Base-by-base conservation (phyloP, 2,797 vertebrate genomes). In the Microcaecilia unicolor region DNA sequence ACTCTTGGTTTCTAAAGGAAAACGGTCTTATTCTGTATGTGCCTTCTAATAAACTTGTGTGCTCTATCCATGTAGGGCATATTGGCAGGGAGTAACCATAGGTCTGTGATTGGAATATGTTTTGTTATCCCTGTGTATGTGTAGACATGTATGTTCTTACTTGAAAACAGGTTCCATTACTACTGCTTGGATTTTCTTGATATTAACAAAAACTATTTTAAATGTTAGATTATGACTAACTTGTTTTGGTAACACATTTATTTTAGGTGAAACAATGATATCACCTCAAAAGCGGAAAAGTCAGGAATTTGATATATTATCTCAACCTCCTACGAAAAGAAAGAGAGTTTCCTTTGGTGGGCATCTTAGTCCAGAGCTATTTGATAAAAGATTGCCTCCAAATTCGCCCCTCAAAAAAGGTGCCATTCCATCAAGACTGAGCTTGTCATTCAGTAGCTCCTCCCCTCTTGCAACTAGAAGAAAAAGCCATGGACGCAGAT, bases 331-430 rank as follows among this genome's bases (percentile, higher is more conserved):
- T 15, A 38, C 51, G n/a, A 85, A 84, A 72, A 85, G 45, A 36
- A 95, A 95, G 24, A 84, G 89, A 1, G 93, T 98, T 22, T 98
- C 96, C 8, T 99, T 99, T 38, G 96, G 92, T 19, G 78, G 81
- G 6, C 66, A 72, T 0, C 69, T 99, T 14, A 87, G 76, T 33
- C 96, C 94, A 2, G 93, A 99, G 48, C 57, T 99, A 8, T 99
- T 98, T 53, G 96, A 99, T 61, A 97, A 93, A 49, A 82, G 81
- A n/a, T 55, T 98, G 22, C 96, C 96, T 41, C 88, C 96, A 4
- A 78, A 96, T 55, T 96, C 93, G 0, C 96, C 96, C 1, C 53
- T 98, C 13, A 80, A 86, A 6, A 89, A 41, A 51, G 96, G 94
- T 1, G 92, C 89, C 1, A 66, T 63, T 6, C 94, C 96, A 1